Evolutionary conservation across 2,113 vertebrate species (phyloP).

Genomic region (Lutjanus erythropterus): DNA sequence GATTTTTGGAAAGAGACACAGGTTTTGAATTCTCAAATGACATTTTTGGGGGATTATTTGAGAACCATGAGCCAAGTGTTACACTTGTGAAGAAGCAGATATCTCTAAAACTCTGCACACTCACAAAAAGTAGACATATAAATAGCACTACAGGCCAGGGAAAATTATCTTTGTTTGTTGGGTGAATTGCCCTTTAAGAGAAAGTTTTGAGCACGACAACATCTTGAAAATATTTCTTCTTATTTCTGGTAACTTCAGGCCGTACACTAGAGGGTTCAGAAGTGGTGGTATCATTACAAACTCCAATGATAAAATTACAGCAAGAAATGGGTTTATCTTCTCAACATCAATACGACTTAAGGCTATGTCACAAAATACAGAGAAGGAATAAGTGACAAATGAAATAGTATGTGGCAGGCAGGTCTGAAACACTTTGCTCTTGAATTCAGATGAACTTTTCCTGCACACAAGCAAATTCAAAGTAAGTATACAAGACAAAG

Average conservation of each 20-base stretch:
- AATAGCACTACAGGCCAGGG: too few relatives aligned
- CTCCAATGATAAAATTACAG: not conserved
- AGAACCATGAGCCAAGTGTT: too few relatives aligned
- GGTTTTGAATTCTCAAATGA: too few relatives aligned
- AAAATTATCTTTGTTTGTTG: too few relatives aligned
- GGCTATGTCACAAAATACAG: not conserved
- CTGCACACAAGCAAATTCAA: not conserved
- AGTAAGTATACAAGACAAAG: not conserved
- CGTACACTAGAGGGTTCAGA: not conserved
- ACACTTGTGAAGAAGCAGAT: too few relatives aligned
- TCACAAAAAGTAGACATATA: too few relatives aligned
- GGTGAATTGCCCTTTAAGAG: too few relatives aligned
- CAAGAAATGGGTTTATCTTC: not conserved
- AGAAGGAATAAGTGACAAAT: not conserved
- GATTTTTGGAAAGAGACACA: too few relatives aligned
- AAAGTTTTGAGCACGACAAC: not conserved
- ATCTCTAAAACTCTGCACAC: too few relatives aligned
- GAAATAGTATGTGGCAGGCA: not conserved
- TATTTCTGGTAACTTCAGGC: not conserved
- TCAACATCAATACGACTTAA: not conserved
- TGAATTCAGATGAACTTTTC: not conserved
- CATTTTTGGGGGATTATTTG: too few relatives aligned
- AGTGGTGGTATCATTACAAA: not conserved
- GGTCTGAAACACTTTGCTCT: not conserved
- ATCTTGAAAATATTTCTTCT: not conserved